phyloP scores from a whole-genome alignment of 1,140 invertebrate genomes.

The Proales similis region DNA sequence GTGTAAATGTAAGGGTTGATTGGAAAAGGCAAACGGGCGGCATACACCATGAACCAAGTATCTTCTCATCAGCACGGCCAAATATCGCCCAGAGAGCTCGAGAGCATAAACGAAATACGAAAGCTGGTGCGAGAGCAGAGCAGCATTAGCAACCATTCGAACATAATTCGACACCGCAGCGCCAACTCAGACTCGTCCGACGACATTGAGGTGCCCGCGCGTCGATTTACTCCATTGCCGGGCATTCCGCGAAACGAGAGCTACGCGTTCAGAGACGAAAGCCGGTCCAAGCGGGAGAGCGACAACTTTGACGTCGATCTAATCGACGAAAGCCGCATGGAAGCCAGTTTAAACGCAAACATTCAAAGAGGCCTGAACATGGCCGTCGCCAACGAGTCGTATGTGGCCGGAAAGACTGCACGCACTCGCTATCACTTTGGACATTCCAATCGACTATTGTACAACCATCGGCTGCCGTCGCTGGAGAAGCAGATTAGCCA shows the following conservation, averaged over 20 bases:
- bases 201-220: slow-evolving; percentile 10
- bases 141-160: background rate
- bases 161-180: background rate
- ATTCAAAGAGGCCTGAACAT: too few species aligned
- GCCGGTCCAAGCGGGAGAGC: too few species aligned
- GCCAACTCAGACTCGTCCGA: background rate
- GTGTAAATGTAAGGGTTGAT: too few species aligned
- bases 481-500: slow-evolving; percentile 3
- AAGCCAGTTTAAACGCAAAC: too few species aligned
- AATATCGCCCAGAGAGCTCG: background rate
- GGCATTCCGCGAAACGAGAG: slow-evolving; percentile 16
- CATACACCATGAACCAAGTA: too few species aligned
- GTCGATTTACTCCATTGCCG: slow-evolving; percentile 10
- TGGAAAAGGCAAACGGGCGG: too few species aligned
- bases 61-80: too few species aligned
- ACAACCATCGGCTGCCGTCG: background rate
- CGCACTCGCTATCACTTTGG: slow-evolving; percentile 24
- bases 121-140: slow-evolving; percentile 24
- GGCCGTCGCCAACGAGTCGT: too few species aligned
- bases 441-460: background rate
- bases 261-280: slow-evolving; percentile 12
- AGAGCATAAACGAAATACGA: slow-evolving; percentile 30
- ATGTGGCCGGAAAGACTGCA: too few species aligned
- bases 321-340: too few species aligned
- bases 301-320: too few species aligned